Evolutionary conservation across 2,797 vertebrate species (phyloP), one percentile per base, ranked within the genome.

Genomic region (Epinephelus awoara): DNA sequence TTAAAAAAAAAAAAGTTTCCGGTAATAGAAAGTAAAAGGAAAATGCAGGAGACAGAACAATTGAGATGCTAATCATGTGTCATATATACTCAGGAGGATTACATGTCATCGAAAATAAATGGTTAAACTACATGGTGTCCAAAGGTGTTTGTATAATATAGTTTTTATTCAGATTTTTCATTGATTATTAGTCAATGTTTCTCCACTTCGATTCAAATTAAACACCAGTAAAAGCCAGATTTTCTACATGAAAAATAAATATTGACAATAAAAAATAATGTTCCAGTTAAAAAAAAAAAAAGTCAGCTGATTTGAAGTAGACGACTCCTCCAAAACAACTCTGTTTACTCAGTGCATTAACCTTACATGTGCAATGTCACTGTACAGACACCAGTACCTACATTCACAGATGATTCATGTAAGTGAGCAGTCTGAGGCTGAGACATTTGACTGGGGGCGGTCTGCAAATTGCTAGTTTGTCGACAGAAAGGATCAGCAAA

Each of bases 381-480:
- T 12, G 52, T 17, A n/a, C 21, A 66, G 19, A 42, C 11, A 57
- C 47, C 38, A 67, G 58, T 6, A 23, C 62, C 50, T 47, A 18
- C 7, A 8, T 21, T 52, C 29, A 65, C 52, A 50, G 66, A 79
- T 80, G 79, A 87, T 71, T 84, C 72, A 78, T 23, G 21, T 44
- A 8, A 29, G 44, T 13, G 9, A 80, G 75, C 77, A 19, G 62
- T 62, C 73, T 34, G 54, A 73, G 74, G 59, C 65, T 19, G 67
- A 85, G 68, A 77, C 77, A 21, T 86, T 50, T 83, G 66, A 83
- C 82, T 73, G 34, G 55, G 50, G 84, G 83, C 69, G 51, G 66
- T 72, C 61, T 54, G 74, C 27, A 90, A 88, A 90, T 90, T 87
- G 74, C 85, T 80, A 64, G 69, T 85, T 84, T 86, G 69, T 25